Evolutionary conservation across 92 coral and sea anemone genomes (phyloP).

Genomic region (Diadumene lineata): DNA sequence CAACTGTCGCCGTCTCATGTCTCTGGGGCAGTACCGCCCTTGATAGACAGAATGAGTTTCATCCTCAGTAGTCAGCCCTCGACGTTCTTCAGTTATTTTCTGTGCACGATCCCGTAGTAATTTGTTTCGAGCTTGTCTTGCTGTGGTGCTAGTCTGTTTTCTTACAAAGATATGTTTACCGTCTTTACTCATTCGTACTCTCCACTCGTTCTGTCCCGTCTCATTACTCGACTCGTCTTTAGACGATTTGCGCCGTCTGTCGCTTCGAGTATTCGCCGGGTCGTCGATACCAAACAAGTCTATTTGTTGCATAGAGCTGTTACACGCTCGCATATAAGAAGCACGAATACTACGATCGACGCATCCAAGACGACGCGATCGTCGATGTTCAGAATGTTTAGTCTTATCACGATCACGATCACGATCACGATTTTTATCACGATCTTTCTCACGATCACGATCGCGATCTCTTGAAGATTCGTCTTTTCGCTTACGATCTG

Average conservation of each 20-base stretch:
- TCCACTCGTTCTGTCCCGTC: slow-evolving; percentile 79
- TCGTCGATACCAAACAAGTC: slow-evolving; percentile 74
- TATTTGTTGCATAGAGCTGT: slow-evolving; percentile 73
- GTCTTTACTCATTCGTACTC: slow-evolving; percentile 88
- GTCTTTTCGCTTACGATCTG: slow-evolving; percentile 44
- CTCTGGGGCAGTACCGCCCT: slow-evolving; percentile 96
- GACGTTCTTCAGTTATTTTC: slow-evolving; percentile 91
- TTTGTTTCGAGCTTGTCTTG: slow-evolving; percentile 84
- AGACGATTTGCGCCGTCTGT: slow-evolving; percentile 56
- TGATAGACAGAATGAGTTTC: slow-evolving; percentile 93
- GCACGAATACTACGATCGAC: slow-evolving; percentile 88
- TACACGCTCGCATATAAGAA: slow-evolving; percentile 81
- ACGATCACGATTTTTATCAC: slow-evolving; percentile 44
- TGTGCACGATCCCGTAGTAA: slow-evolving; percentile 96
- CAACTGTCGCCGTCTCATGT: slow-evolving; percentile 79
- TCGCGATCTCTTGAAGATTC: slow-evolving; percentile 22
- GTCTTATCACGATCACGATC: slow-evolving; percentile 56
- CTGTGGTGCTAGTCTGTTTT: slow-evolving; percentile 64
- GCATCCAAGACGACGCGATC: slow-evolving; percentile 72
- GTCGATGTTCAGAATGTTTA: slow-evolving; percentile 69
- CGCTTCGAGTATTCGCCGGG: slow-evolving; percentile 41
- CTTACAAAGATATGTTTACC: slow-evolving; percentile 93
- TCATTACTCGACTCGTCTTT: slow-evolving; percentile 61
- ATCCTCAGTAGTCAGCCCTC: slow-evolving; percentile 96
- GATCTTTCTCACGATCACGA: slow-evolving; percentile 69